Evolutionary conservation across 1,140 invertebrate genomes (phyloP).

Genomic region (Musca domestica): DNA sequence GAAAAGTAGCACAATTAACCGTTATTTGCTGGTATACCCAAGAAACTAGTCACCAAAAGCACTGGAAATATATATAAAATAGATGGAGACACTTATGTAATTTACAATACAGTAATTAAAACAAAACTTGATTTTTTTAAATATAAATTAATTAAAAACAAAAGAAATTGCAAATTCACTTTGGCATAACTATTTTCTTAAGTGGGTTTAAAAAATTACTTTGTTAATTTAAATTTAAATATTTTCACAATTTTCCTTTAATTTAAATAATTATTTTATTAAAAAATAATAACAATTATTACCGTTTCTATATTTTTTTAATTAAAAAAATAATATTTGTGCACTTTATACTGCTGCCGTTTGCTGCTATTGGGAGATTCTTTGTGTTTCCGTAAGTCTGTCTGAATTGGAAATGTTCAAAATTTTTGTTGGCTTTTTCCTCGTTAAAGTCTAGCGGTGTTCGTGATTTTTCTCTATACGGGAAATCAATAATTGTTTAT

Average conservation of each 20-base stretch:
- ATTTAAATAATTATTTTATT: slow-evolving; percentile 6
- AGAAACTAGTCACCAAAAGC: slow-evolving; percentile 15
- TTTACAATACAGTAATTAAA: not conserved
- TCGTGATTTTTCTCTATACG: slow-evolving; percentile 30
- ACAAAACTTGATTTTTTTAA: not conserved
- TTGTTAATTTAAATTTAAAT: not conserved
- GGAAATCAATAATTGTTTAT: slow-evolving; percentile 41
- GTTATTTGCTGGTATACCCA: slow-evolving; percentile 8
- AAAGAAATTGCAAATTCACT: slow-evolving; percentile 12
- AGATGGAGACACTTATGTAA: not conserved
- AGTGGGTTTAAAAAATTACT: not conserved
- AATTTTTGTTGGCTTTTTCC: slow-evolving; percentile 5
- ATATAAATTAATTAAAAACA: too few relatives aligned
- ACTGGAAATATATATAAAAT: not conserved
- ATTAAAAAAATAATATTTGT: slow-evolving; percentile 5
- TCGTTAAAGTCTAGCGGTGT: slow-evolving; percentile 13
- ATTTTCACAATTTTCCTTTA: not conserved
- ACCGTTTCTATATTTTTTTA: not conserved
- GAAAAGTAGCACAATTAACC: slow-evolving; percentile 12
- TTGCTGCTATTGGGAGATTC: not conserved
- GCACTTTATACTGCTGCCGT: slow-evolving; percentile 20
- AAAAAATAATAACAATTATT: not conserved
- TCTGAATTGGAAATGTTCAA: slow-evolving; percentile 10
- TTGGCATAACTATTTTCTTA: too few relatives aligned
- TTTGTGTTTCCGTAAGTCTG: slow-evolving; percentile 9